Percentiles rank a stretch among this genome's conserved stretches.
These are phyloP conservation scores for Noturus placidus DNA, from an alignment of 2,113 vertebrate species.

Conservation along the genomic window DNA sequence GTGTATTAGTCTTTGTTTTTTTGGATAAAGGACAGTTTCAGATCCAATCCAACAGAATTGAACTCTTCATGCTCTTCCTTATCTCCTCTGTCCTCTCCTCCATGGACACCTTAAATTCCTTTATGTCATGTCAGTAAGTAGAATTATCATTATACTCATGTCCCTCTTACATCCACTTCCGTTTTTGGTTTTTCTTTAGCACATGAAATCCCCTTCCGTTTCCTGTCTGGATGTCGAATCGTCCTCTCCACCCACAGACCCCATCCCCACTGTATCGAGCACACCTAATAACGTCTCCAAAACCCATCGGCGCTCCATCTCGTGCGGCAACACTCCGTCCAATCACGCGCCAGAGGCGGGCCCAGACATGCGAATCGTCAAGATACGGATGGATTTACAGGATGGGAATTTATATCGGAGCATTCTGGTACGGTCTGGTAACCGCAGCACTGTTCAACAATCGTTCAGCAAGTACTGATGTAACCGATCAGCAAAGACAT, in stretches of 20 bases:
- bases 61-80: constrained; percentile 19
- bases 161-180: background rate
- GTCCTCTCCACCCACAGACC: constrained; percentile 61
- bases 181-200: constrained; percentile 64
- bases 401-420: constrained; percentile 89
- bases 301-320: constrained; percentile 88
- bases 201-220: constrained; percentile 84
- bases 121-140: constrained; percentile 5
- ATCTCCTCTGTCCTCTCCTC: constrained; percentile 6
- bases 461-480: background rate
- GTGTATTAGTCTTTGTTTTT: background rate
- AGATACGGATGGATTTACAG: constrained; percentile 83
- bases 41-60: background rate
- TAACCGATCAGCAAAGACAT: background rate
- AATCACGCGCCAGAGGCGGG: constrained; percentile 59
- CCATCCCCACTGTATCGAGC: constrained; percentile 62
- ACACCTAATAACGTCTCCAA: constrained; percentile 69
- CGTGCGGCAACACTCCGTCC: constrained; percentile 78
- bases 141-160: background rate
- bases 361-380: constrained; percentile 81
- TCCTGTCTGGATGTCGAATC: constrained; percentile 81
- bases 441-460: background rate
- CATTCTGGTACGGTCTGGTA: constrained; percentile 75
- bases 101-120: constrained; percentile 5
- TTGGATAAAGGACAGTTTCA: background rate